Conservation (phyloP, 2,113 vertebrate genomes). For the Condylura cristata region DNA sequence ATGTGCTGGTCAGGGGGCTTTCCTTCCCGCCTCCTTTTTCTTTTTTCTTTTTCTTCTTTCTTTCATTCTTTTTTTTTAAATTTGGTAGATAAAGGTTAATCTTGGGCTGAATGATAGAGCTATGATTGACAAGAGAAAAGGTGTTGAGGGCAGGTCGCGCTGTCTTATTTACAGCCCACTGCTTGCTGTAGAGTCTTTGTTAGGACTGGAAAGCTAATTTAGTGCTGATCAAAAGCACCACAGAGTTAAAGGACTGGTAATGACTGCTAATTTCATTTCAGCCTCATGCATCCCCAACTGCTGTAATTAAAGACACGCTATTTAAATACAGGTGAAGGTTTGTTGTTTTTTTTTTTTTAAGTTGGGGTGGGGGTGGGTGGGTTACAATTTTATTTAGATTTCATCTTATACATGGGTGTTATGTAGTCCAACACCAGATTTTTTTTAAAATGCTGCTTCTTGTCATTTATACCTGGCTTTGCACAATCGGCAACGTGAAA, state of each 20-base stretch:
- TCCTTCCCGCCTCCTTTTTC: conserved; percentile 33
- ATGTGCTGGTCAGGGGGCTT: conserved; percentile 66
- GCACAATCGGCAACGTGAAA: conserved; percentile 42
- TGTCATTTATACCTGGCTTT: conserved; percentile 63
- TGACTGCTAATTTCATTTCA: conserved; percentile 94
- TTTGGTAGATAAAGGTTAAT: conserved; percentile 90
- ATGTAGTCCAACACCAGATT: conserved; percentile 79
- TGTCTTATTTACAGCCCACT: conserved; percentile 92
- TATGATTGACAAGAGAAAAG: conserved; percentile 91
- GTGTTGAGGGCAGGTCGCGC: conserved; percentile 90
- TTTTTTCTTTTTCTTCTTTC: conserved; percentile 28
- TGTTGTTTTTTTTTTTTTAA: conserved; percentile 75
- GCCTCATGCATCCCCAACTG: conserved; percentile 89
- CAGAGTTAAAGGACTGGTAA: conserved; percentile 92
- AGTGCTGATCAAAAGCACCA: conserved; percentile 92
- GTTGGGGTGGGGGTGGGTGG: conserved; percentile 78
- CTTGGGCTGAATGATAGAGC: conserved; percentile 87
- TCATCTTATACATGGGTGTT: conserved; percentile 71
- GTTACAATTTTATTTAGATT: conserved; percentile 85
- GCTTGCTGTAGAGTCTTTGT: conserved; percentile 91
- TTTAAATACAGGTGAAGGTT: conserved; percentile 91
- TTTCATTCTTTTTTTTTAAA: not conserved
- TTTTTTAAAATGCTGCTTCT: conserved; percentile 55
- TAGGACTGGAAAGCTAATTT: conserved; percentile 92
- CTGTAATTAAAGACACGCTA: conserved; percentile 91